Evolutionary conservation across 1,140 invertebrate species (phyloP).

Genomic region (Megalonaias nervosa): DNA sequence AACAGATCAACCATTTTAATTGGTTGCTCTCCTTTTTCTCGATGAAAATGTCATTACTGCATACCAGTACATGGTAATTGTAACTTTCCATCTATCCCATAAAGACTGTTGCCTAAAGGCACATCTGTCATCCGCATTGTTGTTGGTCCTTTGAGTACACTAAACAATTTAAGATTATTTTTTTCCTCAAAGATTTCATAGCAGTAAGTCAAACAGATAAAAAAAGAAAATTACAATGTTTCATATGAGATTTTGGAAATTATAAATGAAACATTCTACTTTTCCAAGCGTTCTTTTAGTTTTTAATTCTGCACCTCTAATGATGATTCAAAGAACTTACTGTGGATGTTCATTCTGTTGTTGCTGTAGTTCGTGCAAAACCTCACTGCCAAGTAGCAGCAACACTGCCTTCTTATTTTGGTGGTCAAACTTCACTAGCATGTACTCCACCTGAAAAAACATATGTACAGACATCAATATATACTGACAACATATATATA

Average conservation of each 20-base stretch:
- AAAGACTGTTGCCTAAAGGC: too few relatives aligned
- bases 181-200: too few relatives aligned
- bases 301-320: not conserved
- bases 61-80: too few relatives aligned
- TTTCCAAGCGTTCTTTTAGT: not conserved
- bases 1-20: too few relatives aligned
- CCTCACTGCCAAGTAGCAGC: constrained; percentile 84
- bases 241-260: not conserved
- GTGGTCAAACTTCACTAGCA: constrained; percentile 96
- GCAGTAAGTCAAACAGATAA: too few relatives aligned
- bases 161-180: too few relatives aligned
- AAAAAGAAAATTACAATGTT: not conserved
- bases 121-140: too few relatives aligned
- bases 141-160: too few relatives aligned
- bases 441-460: constrained; percentile 85
- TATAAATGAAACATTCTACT: not conserved
- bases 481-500: not conserved
- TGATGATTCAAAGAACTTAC: constrained; percentile 72
- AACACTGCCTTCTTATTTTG: constrained; percentile 85
- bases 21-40: too few relatives aligned
- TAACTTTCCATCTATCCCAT: too few relatives aligned
- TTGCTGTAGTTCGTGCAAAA: constrained; percentile 82
- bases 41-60: too few relatives aligned
- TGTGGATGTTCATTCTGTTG: constrained; percentile 87
- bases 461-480: not conserved